A percentile compares a stretch with the other conserved stretches of the same genome.
Evolutionary conservation across 2,888 invertebrate genomes (phyloP).

Genomic region (Andrena minutula): DNA sequence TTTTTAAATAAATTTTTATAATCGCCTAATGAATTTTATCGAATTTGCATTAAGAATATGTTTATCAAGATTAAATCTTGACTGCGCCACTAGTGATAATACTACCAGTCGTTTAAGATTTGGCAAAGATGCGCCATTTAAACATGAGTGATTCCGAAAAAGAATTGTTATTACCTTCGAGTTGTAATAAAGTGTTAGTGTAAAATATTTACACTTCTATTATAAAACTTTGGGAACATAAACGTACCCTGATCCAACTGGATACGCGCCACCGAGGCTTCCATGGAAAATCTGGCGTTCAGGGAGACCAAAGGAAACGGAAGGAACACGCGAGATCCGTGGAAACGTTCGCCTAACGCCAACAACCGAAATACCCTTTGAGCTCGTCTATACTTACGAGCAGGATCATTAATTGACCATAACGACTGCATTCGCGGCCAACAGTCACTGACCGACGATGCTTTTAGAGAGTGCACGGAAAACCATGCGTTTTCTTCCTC

Average conservation of each 20-base stretch:
- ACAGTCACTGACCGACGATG: slow-evolving; percentile 61
- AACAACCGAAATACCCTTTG: slow-evolving; percentile 57
- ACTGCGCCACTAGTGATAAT: background rate
- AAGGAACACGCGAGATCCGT: slow-evolving; percentile 19
- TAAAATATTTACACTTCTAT: no score
- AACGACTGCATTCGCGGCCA: slow-evolving; percentile 28
- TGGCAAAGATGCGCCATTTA: no score
- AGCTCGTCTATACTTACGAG: slow-evolving; percentile 48
- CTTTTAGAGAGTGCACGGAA: slow-evolving; percentile 54
- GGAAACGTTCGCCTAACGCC: slow-evolving; percentile 58
- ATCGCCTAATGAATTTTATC: no score
- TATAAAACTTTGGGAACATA: no score
- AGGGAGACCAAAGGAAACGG: background rate
- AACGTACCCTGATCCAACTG: background rate
- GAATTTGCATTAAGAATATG: no score
- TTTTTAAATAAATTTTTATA: no score
- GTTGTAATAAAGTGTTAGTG: no score
- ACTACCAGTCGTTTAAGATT: no score
- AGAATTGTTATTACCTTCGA: no score
- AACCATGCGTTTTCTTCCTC: slow-evolving; percentile 43
- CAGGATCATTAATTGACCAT: slow-evolving; percentile 56
- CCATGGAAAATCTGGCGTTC: background rate
- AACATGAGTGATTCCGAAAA: no score
- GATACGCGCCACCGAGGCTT: background rate
- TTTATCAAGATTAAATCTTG: background rate